Base-by-base conservation (phyloP, 2,888 invertebrate genomes). In the Watsonalla cultraria region DNA sequence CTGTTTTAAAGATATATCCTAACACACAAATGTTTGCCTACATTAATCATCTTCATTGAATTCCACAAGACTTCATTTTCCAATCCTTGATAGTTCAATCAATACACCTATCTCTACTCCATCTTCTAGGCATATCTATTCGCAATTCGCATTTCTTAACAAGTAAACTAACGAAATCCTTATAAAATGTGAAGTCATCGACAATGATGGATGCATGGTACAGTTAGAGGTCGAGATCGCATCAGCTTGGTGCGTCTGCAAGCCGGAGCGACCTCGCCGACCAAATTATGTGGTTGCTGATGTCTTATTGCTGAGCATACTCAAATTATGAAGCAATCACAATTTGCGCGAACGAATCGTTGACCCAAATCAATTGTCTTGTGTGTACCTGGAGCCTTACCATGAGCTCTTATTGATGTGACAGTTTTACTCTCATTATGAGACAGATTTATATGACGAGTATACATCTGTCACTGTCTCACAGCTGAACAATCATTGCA, bases 341-440 rank as follows among this genome's bases (percentile, higher is more conserved):
- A 68, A 68, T 70, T 70, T 60, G 66, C 64, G 58, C 57, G 59
- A 54, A 62, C 64, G 62, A 70, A 70, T 67, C 59, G 58, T 62
- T 73, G 72, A 74, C 78, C 75, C 56, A 70, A 69, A 74, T 76
- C 68, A 70, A 72, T 74, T 74, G 70, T 72, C 60, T 73, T 68
- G 56, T 60, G 51, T 54, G 52, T 60, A 56, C 54, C 51, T 59
- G 62, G 24, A 1, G 24, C 24, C 24, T 24, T 24, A 24, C 24
- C 24, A 24, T 24, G 24, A 24, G 24, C 24, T 24, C 24, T 24
- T 24, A 24, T 4, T 24, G 24, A 24, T 24, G 4, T 24, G 1
- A 24, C 4, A 24, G 24, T 24, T 24, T 24, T 24, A 24, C 24
- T 24, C 24, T 24, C 24, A 4, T 24, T 24, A 24, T 24, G 24